Conservation (phyloP, 2,888 invertebrate species). For the Apantesis nais region DNA sequence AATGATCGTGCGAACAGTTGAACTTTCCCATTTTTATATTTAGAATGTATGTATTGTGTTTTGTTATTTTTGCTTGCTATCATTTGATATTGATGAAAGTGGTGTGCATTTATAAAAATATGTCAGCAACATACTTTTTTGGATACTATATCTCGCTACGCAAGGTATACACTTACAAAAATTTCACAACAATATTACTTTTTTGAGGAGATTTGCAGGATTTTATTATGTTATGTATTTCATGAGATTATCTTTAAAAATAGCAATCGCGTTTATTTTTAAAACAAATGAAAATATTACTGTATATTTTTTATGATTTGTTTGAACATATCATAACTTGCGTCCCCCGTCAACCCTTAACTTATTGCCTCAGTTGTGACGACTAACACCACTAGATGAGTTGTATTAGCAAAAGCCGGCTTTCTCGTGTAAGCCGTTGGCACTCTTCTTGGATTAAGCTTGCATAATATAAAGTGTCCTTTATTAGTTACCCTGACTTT, state of each 20-base stretch:
- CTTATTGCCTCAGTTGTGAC: slow-evolving; percentile 57
- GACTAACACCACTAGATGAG: slow-evolving; percentile 61
- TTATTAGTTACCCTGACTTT: slow-evolving; percentile 43
- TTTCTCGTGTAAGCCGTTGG: slow-evolving; percentile 49
- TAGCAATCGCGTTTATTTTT: background rate
- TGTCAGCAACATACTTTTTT: background rate
- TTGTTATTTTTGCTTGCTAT: background rate
- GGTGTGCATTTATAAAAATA: background rate
- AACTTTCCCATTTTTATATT: background rate
- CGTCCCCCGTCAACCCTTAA: slow-evolving; percentile 48
- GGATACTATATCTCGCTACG: background rate
- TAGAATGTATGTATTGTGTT: background rate
- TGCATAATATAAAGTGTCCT: slow-evolving; percentile 47
- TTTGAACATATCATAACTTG: slow-evolving; percentile 8
- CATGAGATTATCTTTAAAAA: background rate
- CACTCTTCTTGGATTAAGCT: slow-evolving; percentile 32
- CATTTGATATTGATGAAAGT: too few relatives aligned
- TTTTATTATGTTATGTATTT: too few relatives aligned
- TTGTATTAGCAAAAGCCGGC: slow-evolving; percentile 63
- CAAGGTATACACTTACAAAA: background rate
- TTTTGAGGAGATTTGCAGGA: too few relatives aligned
- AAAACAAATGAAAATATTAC: background rate
- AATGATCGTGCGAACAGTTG: background rate
- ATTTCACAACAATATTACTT: background rate
- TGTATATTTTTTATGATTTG: slow-evolving; percentile 4